Evolutionary conservation across 2,113 vertebrate species (phyloP).

Genomic region (Sclerurus mexicanus): DNA sequence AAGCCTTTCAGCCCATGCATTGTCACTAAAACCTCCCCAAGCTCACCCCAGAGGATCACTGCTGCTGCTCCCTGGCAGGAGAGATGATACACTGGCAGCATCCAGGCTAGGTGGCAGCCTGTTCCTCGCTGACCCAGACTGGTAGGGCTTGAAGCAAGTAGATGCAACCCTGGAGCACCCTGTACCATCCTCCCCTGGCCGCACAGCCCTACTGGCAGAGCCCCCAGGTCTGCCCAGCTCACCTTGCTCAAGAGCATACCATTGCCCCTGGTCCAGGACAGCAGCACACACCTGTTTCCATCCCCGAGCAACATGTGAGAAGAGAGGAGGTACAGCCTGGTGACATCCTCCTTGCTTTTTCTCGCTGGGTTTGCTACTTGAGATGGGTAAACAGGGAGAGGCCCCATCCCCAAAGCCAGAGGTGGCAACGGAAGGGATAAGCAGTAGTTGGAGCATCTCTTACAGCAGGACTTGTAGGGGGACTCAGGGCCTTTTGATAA

Average conservation of each 20-base stretch:
- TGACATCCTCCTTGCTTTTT: not conserved
- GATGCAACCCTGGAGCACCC: not conserved
- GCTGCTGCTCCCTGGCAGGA: not conserved
- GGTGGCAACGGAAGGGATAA: not conserved
- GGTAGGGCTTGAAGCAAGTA: accelerated
- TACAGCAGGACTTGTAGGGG: not conserved
- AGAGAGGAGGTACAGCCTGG: not conserved
- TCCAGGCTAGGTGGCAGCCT: not conserved
- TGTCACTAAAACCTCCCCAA: not conserved
- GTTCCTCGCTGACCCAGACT: not conserved
- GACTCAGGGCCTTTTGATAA: not conserved
- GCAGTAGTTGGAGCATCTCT: not conserved
- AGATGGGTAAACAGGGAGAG: accelerated
- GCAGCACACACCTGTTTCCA: not conserved
- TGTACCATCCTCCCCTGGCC: not conserved
- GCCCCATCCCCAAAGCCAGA: not conserved
- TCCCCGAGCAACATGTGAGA: accelerated
- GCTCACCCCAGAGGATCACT: not conserved
- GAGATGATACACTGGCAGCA: no score
- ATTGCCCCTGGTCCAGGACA: accelerated
- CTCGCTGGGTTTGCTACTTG: accelerated
- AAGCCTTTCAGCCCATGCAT: not conserved
- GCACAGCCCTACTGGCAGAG: not conserved
- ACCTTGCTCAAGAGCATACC: not conserved
- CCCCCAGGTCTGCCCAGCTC: not conserved